A percentile compares a stretch with the other conserved stretches of the same genome.
Conservation (phyloP, 2,888 invertebrate species). For the Athalia circularis region DNA sequence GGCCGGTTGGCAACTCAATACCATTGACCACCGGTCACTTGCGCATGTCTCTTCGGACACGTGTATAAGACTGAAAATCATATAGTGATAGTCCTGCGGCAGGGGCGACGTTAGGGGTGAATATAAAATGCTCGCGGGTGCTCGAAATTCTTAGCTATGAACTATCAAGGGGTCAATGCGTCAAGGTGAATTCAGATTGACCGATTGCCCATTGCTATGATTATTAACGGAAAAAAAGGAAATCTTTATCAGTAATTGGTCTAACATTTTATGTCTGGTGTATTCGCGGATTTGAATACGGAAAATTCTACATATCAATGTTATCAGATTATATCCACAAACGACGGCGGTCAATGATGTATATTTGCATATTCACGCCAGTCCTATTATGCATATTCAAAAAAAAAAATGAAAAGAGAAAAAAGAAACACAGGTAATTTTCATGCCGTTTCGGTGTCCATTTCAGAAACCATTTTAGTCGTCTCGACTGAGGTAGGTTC, state of each 20-base stretch:
- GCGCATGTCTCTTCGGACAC: conserved; percentile 64
- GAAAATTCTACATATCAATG: too few relatives aligned
- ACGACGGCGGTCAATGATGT: too few relatives aligned
- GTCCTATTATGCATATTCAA: too few relatives aligned
- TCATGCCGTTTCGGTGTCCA: too few relatives aligned
- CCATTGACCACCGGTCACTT: conserved; percentile 66
- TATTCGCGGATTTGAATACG: background rate
- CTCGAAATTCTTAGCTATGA: conserved; percentile 4
- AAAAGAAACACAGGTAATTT: too few relatives aligned
- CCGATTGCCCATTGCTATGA: conserved; percentile 19
- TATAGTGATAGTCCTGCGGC: conserved; percentile 7
- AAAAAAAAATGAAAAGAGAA: too few relatives aligned
- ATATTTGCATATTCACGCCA: too few relatives aligned
- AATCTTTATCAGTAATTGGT: conserved; percentile 48
- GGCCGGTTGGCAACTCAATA: conserved; percentile 68
- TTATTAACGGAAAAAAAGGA: background rate
- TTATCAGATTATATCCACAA: too few relatives aligned
- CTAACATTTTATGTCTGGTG: background rate
- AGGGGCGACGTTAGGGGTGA: conserved; percentile 14
- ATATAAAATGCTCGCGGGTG: conserved; percentile 12
- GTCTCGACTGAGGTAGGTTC: background rate
- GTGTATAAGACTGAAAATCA: conserved; percentile 12
- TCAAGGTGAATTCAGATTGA: conserved; percentile 60
- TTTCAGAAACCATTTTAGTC: too few relatives aligned
- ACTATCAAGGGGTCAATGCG: conserved; percentile 45